phyloP scores from a whole-genome alignment of 2,113 vertebrate genomes.

The Corythoichthys intestinalis region DNA sequence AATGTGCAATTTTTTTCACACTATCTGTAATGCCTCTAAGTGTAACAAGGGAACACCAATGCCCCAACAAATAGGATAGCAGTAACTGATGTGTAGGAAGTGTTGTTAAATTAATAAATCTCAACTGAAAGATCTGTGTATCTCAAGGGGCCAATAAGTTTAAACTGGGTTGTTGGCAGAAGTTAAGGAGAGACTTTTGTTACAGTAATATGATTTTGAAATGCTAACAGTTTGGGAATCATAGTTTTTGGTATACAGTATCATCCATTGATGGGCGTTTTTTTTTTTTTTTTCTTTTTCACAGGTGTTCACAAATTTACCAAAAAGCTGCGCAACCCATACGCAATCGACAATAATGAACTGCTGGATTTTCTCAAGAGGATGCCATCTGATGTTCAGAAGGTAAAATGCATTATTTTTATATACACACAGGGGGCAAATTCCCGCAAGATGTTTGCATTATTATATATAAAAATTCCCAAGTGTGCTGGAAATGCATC shows the following conservation, averaged over 20 bases:
- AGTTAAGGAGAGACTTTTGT: too few species aligned
- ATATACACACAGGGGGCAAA: slow-evolving; percentile 64
- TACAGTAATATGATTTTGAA: too few species aligned
- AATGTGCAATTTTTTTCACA: background rate
- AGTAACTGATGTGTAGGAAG: background rate
- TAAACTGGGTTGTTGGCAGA: background rate
- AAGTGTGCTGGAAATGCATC: slow-evolving; percentile 67
- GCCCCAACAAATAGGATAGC: background rate
- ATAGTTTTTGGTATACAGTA: too few species aligned
- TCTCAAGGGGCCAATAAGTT: background rate
- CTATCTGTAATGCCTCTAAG: background rate
- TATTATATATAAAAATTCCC: slow-evolving; percentile 71
- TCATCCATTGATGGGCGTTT: slow-evolving; percentile 57
- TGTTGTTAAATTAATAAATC: background rate
- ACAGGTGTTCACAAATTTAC: slow-evolving; percentile 97
- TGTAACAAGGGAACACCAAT: background rate
- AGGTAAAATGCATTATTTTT: slow-evolving; percentile 80
- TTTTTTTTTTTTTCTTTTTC: slow-evolving; percentile 47
- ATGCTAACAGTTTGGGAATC: too few species aligned
- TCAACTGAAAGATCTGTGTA: background rate
- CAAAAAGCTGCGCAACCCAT: slow-evolving; percentile 93
- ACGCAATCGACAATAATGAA: slow-evolving; percentile 88
- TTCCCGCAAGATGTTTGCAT: slow-evolving; percentile 65
- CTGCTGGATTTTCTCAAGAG: slow-evolving; percentile 96
- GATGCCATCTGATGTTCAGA: slow-evolving; percentile 96